These are phyloP conservation scores for Drosophila longiperda DNA, from an alignment of 2,888 invertebrate species.

Conservation along the genomic window DNA sequence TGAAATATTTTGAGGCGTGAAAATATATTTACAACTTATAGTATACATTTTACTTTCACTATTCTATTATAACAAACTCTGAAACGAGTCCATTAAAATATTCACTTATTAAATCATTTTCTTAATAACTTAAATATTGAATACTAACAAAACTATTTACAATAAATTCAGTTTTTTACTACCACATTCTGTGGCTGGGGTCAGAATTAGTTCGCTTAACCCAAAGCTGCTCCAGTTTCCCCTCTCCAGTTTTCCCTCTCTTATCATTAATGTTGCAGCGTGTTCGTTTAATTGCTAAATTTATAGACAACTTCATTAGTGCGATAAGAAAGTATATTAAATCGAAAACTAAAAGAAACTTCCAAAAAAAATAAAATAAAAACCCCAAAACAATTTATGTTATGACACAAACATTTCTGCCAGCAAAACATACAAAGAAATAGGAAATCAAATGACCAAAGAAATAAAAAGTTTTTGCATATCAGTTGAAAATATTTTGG, in stretches of 20 bases:
- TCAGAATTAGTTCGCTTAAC: constrained; percentile 45
- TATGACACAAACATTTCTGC: constrained; percentile 62
- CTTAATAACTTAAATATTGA: not conserved
- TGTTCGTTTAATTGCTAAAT: constrained; percentile 75
- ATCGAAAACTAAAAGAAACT: constrained; percentile 38
- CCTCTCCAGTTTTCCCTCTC: not conserved
- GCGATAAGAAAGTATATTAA: constrained; percentile 58
- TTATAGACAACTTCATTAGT: constrained; percentile 75
- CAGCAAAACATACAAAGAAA: constrained; percentile 28
- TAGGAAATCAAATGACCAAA: constrained; percentile 22
- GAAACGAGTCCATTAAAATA: not conserved
- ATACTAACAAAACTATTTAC: not conserved
- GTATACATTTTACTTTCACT: not conserved
- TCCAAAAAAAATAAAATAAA: constrained; percentile 6
- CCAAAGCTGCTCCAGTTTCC: constrained; percentile 26
- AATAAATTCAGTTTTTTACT: constrained; percentile 17
- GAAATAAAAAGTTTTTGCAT: constrained; percentile 61
- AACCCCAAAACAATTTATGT: constrained; percentile 37
- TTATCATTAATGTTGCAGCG: constrained; percentile 52
- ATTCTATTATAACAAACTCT: no score
- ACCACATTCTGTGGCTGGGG: constrained; percentile 9
- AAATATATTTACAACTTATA: not conserved
- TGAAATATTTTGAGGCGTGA: not conserved
- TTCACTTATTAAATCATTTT: not conserved
- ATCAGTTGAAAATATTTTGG: constrained; percentile 59